Evolutionary conservation across 2,113 vertebrate species (phyloP).

Genomic region (Rhinichthys klamathensis): DNA sequence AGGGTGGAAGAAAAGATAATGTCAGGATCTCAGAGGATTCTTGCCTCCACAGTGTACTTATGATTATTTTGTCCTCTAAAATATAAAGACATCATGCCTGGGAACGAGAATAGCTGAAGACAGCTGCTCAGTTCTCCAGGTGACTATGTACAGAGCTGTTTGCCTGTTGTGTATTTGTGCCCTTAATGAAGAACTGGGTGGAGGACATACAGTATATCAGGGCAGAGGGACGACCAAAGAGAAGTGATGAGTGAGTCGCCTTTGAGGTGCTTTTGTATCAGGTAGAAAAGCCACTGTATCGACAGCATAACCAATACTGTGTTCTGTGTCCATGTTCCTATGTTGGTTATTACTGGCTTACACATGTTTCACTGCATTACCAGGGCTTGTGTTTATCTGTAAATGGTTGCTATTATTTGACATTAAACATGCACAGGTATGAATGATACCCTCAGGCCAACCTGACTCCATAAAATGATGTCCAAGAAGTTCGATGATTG

Average conservation of each 20-base stretch:
- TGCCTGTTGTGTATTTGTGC: conserved; percentile 24
- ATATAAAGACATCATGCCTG: conserved; percentile 24
- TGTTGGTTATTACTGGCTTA: neutral
- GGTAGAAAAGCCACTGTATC: conserved; percentile 48
- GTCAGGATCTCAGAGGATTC: conserved; percentile 22
- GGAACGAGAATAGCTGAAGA: conserved; percentile 24
- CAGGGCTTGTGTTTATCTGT: neutral
- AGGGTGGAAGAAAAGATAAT: conserved; percentile 28
- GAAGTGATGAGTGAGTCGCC: conserved; percentile 42
- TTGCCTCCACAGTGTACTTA: conserved; percentile 8
- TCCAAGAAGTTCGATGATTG: neutral
- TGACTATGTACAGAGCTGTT: conserved; percentile 8
- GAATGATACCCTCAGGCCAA: neutral
- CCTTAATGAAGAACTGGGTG: conserved; percentile 11
- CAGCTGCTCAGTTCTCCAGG: conserved; percentile 34
- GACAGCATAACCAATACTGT: conserved; percentile 33
- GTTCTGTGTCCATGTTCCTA: conserved; percentile 20
- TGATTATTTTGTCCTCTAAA: conserved; percentile 31
- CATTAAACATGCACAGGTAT: neutral
- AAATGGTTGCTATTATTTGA: neutral
- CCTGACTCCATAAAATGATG: neutral
- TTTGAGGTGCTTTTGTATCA: conserved; percentile 51
- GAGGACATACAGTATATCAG: conserved; percentile 35
- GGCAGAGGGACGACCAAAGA: neutral
- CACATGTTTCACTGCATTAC: neutral